Conservation (phyloP, 2,113 vertebrate species). For the Cyrtonyx montezumae region DNA sequence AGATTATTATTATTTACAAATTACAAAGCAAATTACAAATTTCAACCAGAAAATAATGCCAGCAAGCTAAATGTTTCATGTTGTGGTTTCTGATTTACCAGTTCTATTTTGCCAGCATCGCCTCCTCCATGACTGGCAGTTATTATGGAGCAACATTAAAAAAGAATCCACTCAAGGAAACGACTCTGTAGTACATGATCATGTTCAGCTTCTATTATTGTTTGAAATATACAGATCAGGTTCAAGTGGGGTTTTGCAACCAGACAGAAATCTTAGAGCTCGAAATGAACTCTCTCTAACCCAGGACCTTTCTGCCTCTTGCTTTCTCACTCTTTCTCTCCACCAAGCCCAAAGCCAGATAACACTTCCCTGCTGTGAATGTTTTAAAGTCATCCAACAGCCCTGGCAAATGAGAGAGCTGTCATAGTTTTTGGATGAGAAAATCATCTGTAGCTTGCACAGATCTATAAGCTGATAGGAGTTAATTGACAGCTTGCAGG, state of each 20-base stretch:
- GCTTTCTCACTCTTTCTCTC: slow-evolving; percentile 23
- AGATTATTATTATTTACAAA: slow-evolving; percentile 32
- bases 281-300: slow-evolving; percentile 57
- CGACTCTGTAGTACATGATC: not conserved
- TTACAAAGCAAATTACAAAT: not conserved
- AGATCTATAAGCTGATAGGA: slow-evolving; percentile 76
- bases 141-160: not conserved
- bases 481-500: slow-evolving; percentile 80
- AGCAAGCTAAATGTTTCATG: not conserved
- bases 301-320: slow-evolving; percentile 26
- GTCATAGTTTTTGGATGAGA: slow-evolving; percentile 75
- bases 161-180: not conserved
- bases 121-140: not conserved
- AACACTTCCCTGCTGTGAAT: slow-evolving; percentile 73
- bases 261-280: not conserved
- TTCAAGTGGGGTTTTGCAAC: slow-evolving; percentile 45
- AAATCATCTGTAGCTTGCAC: slow-evolving; percentile 70
- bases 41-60: not conserved
- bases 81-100: not conserved
- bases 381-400: slow-evolving; percentile 71
- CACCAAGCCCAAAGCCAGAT: slow-evolving; percentile 54
- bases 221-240: slow-evolving; percentile 15
- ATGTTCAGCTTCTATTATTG: slow-evolving; percentile 2
- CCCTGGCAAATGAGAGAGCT: slow-evolving; percentile 74
- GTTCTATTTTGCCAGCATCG: not conserved